Base-by-base conservation (phyloP, 1,140 invertebrate species). In the Coboldia fuscipes region DNA sequence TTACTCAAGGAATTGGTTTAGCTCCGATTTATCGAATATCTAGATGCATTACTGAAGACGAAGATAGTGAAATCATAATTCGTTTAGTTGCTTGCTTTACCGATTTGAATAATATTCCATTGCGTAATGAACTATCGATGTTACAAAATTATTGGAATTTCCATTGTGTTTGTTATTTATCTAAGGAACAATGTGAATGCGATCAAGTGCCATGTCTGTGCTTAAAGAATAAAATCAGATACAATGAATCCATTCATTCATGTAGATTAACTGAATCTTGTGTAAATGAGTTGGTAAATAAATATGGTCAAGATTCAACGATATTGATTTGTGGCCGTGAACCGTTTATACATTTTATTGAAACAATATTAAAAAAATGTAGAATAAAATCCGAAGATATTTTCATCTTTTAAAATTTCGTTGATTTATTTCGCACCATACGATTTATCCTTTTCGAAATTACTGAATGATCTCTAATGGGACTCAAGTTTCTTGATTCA, bases 111-210 rank as follows among this genome's bases (percentile, higher is more conserved):
- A 45, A 50, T 24, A 37, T 50, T 4, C 45, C 41, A 24, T 52
- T 54, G 24, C 44, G 51, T 1, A 34, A 49, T 4, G 37, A 41
- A 5, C 23, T 54, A 8, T 33, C 40, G 9, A 43, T 50, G 19
- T 54, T 44, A 10, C 38, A 36, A 0, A 40, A 44, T 17, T 49
- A 43, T 32, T 54, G 51, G 51, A 54, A 54, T 31, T 54, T 50
- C 35, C 29, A 28, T 5, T 39, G 39, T 23, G 42, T 35, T 6
- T 37, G 48, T 7, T 54, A 48, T 33, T 12, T 54, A 17, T 37
- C 51, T 31, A 5, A 31, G 8, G 13, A 17, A 8, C 7, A 16
- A 8, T 17, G 13, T 19, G 6, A 5, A 8, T 18, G 16, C 7
- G 4, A 14, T 17, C 3, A 8, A 17, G 16, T 7, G n/a, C n/a